Percentiles rank a stretch among this genome's conserved stretches.
These are phyloP conservation scores for Protodeltote pygarga DNA, from an alignment of 2,888 invertebrate genomes.

Conservation along the genomic window DNA sequence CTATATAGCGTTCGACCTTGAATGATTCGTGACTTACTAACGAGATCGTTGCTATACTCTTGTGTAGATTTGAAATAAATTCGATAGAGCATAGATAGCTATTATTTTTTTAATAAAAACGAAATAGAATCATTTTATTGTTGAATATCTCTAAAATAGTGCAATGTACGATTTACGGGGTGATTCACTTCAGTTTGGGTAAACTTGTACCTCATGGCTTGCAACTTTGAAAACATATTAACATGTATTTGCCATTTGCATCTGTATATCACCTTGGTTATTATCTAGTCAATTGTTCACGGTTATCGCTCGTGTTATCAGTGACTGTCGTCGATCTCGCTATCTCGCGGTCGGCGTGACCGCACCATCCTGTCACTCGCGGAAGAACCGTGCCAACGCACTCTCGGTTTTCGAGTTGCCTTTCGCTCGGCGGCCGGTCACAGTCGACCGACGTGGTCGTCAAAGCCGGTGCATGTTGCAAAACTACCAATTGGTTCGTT, in stretches of 20 bases:
- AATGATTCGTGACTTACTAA: conserved; percentile 57
- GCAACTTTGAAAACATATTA: too few relatives aligned
- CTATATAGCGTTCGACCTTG: conserved; percentile 58
- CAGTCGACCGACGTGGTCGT: conserved; percentile 68
- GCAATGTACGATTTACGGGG: too few relatives aligned
- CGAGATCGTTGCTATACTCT: conserved; percentile 52
- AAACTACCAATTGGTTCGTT: conserved; percentile 78
- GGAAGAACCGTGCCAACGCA: conserved; percentile 78
- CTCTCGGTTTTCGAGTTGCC: conserved; percentile 79
- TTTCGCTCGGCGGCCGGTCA: conserved; percentile 75
- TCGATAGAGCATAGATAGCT: conserved; percentile 43
- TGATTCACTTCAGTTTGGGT: too few relatives aligned
- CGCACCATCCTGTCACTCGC: conserved; percentile 77
- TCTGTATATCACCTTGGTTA: conserved; percentile 36
- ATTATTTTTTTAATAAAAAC: conserved; percentile 12
- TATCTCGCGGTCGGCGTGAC: conserved; percentile 75
- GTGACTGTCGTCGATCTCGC: conserved; percentile 74
- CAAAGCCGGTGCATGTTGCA: conserved; percentile 73
- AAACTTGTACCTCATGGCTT: too few relatives aligned
- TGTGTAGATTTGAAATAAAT: conserved; percentile 41
- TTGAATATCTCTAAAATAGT: too few relatives aligned
- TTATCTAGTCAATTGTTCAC: conserved; percentile 56
- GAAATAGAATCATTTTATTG: background rate
- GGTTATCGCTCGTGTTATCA: conserved; percentile 78
- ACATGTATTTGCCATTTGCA: too few relatives aligned